phyloP scores from a whole-genome alignment of 1,140 invertebrate genomes.

The Drosophila sechellia region DNA sequence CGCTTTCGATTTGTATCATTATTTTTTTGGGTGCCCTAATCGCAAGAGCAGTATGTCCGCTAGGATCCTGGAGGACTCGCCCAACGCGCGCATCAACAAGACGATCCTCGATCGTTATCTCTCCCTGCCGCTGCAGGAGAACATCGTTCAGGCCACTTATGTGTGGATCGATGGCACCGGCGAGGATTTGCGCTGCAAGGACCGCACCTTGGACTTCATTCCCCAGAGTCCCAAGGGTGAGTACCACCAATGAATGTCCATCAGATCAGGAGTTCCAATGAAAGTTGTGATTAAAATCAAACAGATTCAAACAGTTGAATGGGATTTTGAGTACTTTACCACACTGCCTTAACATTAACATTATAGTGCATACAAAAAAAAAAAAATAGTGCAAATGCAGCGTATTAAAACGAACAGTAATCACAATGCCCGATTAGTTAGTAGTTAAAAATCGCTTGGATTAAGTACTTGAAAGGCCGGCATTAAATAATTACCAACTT shows the following conservation, averaged over 20 bases:
- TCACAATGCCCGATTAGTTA: constrained; percentile 10
- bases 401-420: neutral
- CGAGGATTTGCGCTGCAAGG: constrained; percentile 92
- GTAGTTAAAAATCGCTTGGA: neutral
- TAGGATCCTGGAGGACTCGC: constrained; percentile 84
- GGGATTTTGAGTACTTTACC: too few relatives aligned
- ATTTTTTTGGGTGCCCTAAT: constrained; percentile 22
- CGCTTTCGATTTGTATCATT: constrained; percentile 16
- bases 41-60: constrained; percentile 72
- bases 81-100: constrained; percentile 87
- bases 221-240: constrained; percentile 88
- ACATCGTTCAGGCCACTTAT: constrained; percentile 90
- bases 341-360: too few relatives aligned
- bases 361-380: too few relatives aligned
- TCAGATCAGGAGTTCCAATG: too few relatives aligned
- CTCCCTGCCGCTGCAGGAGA: constrained; percentile 89
- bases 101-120: constrained; percentile 89
- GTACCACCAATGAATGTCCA: constrained; percentile 9
- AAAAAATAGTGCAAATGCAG: too few relatives aligned
- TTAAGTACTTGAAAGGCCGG: constrained; percentile 9
- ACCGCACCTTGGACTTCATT: constrained; percentile 90
- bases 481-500: constrained; percentile 20
- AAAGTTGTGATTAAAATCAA: too few relatives aligned
- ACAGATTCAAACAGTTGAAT: too few relatives aligned
- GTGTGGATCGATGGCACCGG: constrained; percentile 96